Conservation (phyloP, 1,140 invertebrate genomes). For the Cylas formicarius region DNA sequence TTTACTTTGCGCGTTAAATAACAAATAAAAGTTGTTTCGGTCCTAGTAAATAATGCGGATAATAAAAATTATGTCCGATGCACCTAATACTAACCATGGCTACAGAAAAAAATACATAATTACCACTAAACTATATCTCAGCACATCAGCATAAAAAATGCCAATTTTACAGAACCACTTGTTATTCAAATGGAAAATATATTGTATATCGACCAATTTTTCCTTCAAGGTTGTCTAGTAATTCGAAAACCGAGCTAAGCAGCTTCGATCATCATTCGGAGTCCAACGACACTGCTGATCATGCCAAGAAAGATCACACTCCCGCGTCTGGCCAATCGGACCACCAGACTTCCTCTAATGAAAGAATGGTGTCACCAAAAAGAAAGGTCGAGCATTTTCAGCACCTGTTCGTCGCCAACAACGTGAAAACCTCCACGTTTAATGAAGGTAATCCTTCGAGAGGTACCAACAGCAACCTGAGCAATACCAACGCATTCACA, state of each 20-base stretch:
- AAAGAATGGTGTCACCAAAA: constrained; percentile 38
- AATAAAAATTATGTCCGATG: too few species aligned
- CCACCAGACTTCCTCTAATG: constrained; percentile 23
- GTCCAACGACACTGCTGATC: constrained; percentile 11
- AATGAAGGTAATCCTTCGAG: constrained; percentile 41
- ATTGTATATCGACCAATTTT: constrained; percentile 10
- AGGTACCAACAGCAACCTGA: constrained; percentile 40
- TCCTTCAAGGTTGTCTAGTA: constrained; percentile 41
- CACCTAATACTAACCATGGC: too few species aligned
- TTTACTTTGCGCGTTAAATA: too few species aligned
- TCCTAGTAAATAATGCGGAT: too few species aligned
- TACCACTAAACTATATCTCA: too few species aligned
- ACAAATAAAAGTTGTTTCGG: too few species aligned
- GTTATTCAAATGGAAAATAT: not conserved
- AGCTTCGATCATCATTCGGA: constrained; percentile 22
- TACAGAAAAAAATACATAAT: too few species aligned
- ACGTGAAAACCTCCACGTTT: constrained; percentile 43
- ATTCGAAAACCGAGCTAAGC: constrained; percentile 39
- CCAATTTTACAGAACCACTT: too few species aligned
- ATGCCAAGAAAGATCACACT: too few species aligned
- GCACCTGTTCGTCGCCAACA: constrained; percentile 38
- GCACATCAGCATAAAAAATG: too few species aligned
- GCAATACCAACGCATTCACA: constrained; percentile 36
- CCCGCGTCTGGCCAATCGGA: constrained; percentile 14
- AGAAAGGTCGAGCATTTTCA: constrained; percentile 38